Evolutionary conservation across 2,113 vertebrate species (phyloP).

Genomic region (Hypanus sabinus): DNA sequence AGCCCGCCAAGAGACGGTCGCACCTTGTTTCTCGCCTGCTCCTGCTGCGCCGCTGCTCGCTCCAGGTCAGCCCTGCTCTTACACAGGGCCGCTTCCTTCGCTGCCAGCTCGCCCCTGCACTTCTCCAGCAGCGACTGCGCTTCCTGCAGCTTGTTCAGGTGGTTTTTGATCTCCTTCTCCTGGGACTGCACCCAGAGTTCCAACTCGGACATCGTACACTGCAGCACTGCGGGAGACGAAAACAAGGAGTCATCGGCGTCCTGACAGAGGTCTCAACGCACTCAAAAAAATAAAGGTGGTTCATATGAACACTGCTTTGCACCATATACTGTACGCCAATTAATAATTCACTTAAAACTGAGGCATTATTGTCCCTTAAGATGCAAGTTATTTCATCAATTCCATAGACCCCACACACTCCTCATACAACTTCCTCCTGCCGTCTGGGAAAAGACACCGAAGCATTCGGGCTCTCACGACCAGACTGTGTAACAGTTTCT

Average conservation of each 20-base stretch:
- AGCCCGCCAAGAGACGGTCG: not conserved
- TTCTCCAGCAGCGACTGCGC: conserved; percentile 48
- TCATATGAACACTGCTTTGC: too few species aligned
- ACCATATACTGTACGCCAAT: too few species aligned
- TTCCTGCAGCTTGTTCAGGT: conserved; percentile 48
- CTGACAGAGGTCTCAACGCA: not conserved
- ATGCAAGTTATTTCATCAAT: too few species aligned
- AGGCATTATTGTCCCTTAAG: not conserved
- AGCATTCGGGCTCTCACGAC: too few species aligned
- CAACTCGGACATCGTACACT: conserved; percentile 44
- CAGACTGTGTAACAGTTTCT: too few species aligned
- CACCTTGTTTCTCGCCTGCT: conserved; percentile 57
- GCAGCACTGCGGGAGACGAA: conserved; percentile 11
- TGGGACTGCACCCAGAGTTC: conserved; percentile 47
- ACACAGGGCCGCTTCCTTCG: conserved; percentile 50
- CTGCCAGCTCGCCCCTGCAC: conserved; percentile 50
- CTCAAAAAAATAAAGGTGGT: too few species aligned
- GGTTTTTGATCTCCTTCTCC: conserved; percentile 50
- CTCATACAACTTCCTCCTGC: too few species aligned
- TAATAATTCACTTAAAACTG: not conserved
- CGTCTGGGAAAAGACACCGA: too few species aligned
- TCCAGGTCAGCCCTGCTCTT: conserved; percentile 50
- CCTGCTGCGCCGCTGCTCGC: conserved; percentile 47
- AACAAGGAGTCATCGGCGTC: not conserved
- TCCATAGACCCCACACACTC: too few species aligned